Evolutionary conservation across 2,797 vertebrate species (phyloP).

Genomic region (Poeciliopsis turneri): DNA sequence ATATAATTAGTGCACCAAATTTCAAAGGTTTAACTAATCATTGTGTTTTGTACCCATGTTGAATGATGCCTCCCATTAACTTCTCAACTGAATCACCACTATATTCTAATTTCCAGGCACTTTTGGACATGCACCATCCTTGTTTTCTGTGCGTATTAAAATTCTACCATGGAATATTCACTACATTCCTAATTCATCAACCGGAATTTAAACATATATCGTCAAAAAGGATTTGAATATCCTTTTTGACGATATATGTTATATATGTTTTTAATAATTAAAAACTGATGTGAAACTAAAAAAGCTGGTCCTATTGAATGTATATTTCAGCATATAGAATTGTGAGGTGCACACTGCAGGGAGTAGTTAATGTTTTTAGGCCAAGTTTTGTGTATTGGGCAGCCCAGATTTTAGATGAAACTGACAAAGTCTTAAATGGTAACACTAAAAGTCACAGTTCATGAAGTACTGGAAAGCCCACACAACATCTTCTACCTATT

Average conservation of each 20-base stretch:
- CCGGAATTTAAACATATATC: neutral
- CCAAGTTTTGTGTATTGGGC: constrained; percentile 45
- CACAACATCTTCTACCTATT: constrained; percentile 2
- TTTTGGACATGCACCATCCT: neutral
- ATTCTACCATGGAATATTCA: neutral
- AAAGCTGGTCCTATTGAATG: neutral
- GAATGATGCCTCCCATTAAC: neutral
- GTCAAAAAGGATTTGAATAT: neutral
- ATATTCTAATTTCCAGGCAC: neutral
- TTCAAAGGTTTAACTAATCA: neutral
- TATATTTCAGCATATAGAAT: neutral
- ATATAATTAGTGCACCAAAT: neutral
- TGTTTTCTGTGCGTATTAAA: neutral
- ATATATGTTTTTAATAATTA: neutral
- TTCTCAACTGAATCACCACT: neutral
- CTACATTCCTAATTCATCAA: neutral
- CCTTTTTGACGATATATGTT: neutral
- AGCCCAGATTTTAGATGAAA: constrained; percentile 46
- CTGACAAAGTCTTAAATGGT: constrained; percentile 61
- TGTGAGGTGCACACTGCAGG: neutral
- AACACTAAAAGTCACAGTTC: constrained; percentile 47
- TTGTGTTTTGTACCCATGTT: neutral
- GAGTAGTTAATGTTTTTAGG: neutral
- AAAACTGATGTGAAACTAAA: neutral
- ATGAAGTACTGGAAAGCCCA: constrained; percentile 21